phyloP scores from a whole-genome alignment of 1,140 invertebrate genomes.

The Laupala kohalensis region DNA sequence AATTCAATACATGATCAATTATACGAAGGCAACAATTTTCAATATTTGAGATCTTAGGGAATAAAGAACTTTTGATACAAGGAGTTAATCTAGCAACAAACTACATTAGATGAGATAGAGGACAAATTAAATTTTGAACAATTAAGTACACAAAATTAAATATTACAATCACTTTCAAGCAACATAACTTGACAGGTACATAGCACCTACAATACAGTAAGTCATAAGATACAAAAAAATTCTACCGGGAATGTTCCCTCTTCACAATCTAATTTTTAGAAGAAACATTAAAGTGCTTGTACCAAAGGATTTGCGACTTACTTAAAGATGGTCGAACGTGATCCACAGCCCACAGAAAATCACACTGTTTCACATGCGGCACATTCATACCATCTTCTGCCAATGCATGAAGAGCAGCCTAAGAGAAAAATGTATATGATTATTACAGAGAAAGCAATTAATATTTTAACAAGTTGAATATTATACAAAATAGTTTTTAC shows the following conservation, averaged over 20 bases:
- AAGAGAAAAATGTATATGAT: constrained; percentile 11
- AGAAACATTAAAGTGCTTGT: constrained; percentile 16
- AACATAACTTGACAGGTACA: no score
- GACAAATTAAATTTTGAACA: not conserved
- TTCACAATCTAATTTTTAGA: not conserved
- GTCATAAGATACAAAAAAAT: not conserved
- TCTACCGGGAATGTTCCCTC: not conserved
- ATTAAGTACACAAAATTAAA: not conserved
- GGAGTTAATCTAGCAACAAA: no score
- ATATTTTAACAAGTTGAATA: not conserved
- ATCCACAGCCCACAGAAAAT: constrained; percentile 40
- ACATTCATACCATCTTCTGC: constrained; percentile 37
- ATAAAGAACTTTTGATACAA: no score
- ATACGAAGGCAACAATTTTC: no score
- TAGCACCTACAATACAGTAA: not conserved
- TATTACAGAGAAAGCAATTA: not conserved
- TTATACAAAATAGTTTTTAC: not conserved
- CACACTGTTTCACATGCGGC: constrained; percentile 27
- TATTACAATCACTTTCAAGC: not conserved
- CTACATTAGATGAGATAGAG: not conserved
- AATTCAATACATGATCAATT: no score
- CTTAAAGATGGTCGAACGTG: constrained; percentile 37
- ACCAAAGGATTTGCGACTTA: constrained; percentile 28
- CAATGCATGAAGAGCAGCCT: constrained; percentile 51
- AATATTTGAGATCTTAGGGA: no score